A percentile compares a stretch with the other conserved stretches of the same genome.
Conservation (phyloP, 2,888 invertebrate species). For the Limenitis camilla region DNA sequence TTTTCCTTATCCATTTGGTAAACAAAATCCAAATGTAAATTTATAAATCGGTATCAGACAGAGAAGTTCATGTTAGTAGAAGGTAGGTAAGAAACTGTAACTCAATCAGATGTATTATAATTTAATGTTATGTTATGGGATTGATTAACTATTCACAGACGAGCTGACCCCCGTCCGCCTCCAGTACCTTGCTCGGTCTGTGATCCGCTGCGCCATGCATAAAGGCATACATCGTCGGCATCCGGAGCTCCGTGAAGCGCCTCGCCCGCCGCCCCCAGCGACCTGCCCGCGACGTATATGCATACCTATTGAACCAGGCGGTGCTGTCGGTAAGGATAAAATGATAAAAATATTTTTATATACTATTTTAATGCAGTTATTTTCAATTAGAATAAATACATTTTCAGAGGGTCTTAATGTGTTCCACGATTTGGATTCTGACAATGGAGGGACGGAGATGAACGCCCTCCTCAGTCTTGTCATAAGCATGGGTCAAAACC, state of each 20-base stretch:
- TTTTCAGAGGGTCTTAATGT: slow-evolving; percentile 46
- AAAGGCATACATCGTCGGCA: slow-evolving; percentile 37
- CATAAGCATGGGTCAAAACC: slow-evolving; percentile 61
- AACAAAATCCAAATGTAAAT: too few species aligned
- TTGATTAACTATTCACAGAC: slow-evolving; percentile 32
- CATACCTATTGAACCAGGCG: slow-evolving; percentile 44
- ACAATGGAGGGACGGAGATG: slow-evolving; percentile 63
- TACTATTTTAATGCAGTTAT: not conserved
- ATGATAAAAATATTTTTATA: too few species aligned
- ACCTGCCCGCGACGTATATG: slow-evolving; percentile 31
- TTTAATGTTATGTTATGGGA: too few species aligned
- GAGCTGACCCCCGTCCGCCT: slow-evolving; percentile 49
- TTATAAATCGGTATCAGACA: too few species aligned
- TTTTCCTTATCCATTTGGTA: too few species aligned
- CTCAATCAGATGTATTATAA: too few species aligned
- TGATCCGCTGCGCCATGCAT: slow-evolving; percentile 44
- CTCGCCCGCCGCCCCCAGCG: slow-evolving; percentile 27
- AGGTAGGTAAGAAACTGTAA: too few species aligned
- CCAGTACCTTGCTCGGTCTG: slow-evolving; percentile 46
- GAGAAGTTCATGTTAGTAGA: too few species aligned
- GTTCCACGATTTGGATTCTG: slow-evolving; percentile 48
- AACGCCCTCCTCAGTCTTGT: slow-evolving; percentile 65
- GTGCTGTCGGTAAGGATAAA: slow-evolving; percentile 40
- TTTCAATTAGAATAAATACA: too few species aligned
- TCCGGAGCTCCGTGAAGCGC: slow-evolving; percentile 41